Evolutionary conservation across 2,113 vertebrate genomes (phyloP), one percentile per base, ranked within the genome.

Genomic region (Ophiodon elongatus): DNA sequence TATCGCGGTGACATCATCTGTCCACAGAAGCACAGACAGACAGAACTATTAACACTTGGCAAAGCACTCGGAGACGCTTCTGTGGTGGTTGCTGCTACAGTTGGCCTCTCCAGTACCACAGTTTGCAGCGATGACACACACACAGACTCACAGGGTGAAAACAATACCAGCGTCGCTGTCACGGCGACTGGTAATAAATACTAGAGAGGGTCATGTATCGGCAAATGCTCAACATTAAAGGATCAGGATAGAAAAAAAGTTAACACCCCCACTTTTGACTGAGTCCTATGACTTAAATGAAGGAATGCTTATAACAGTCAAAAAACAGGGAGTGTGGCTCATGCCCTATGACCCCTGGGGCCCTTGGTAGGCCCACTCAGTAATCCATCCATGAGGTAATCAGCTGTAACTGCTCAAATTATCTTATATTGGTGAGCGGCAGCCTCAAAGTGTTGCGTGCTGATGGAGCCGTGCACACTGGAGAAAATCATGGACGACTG

Each of bases 401-500:
- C 65, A 73, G 33, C 64, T 39, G 54, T 45, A 47, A 83, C 75
- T 47, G 52, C 65, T 91, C 94, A 96, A 93, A 96, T 94, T 94
- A 96, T 94, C 45, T 78, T 92, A 95, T 96, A 94, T 96, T 96
- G 65, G 56, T 59, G 31, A 70, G 64, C 9, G 4, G 90, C 96
- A 95, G 84, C 72, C n/a, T 68, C 45, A 93, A 94, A 94, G 70
- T 94, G 92, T 86, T 96, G 94, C 83, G 93, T 89, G 83, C 94
- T 91, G 86, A 94, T 94, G 93, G 94, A 96, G 93, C 94, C 94
- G 89, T 94, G 95, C 88, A 96, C 95, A 80, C 94, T 86, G 7
- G 93, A 94, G 79, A 94, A 95, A 23, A 96, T 56, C 11, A 95
- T 15, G 27, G 60, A 73, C 19, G 56, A 50, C 13, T 41, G 19